Base-by-base conservation (phyloP, 2,797 vertebrate species). In the Chiloscyllium punctatum region DNA sequence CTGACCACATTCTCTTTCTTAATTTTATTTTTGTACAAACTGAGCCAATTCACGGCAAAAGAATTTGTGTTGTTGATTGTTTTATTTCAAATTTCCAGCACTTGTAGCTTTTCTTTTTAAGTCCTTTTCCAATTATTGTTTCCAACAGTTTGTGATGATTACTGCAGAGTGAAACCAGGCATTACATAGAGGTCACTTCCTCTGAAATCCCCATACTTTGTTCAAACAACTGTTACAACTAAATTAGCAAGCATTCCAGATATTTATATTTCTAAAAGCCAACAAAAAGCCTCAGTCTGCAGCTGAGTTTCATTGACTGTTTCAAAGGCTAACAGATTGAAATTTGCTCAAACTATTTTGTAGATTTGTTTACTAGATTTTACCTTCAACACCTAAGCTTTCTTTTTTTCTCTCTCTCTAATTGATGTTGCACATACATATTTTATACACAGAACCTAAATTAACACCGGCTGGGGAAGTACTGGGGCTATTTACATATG, bases 391-490 rank as follows among this genome's bases (percentile, higher is more conserved):
- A 4, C 53, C 66, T 91, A 94, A 71, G 25, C 95, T 90, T 96
- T 97, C 96, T 97, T 96, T 97, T 97, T 96, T 96, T 97, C 8
- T 3, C 96, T 96, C 96, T 97, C 97, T 96, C 96, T 95, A 96
- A 96, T 96, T 88, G 97, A 96, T 97, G 97, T 97, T 96, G 96
- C 23, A 21, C 96, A 96, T 72, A 88, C 96, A 88, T 15, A 97
- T 96, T 82, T 21, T 51, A 96, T 95, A 96, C 95, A 96, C 96
- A 96, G 97, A 96, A 95, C 95, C 96, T 97, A 69, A 97, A 97
- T 0, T 86, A 97, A 94, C 96, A 96, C 97, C 96, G 97, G 97
- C 97, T 97, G 97, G 97, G 96, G 96, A 87, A 96, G 96, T 72
- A 95, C 96, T 96, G 96, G 97, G 3, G 95, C 77, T 96, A 16